Evolutionary conservation across 1,140 invertebrate genomes (phyloP).

Genomic region (Aphelinus certus): DNA sequence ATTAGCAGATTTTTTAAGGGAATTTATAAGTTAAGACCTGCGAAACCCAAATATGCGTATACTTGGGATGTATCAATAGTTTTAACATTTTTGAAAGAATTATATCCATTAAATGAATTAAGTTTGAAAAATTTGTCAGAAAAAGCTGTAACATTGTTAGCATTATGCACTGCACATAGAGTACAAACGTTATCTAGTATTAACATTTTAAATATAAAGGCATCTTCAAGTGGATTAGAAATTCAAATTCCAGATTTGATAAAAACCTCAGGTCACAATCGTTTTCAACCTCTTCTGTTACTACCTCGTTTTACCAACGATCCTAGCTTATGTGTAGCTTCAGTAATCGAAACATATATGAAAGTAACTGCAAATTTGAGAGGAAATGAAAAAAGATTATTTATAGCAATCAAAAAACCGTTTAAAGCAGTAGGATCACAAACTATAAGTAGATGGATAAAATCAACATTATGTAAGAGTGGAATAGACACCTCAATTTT

Average conservation of each 20-base stretch:
- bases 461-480: slow-evolving; percentile 11
- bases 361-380: slow-evolving; percentile 14
- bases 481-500: slow-evolving; percentile 36
- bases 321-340: slow-evolving; percentile 27
- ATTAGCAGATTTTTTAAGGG: slow-evolving; percentile 32
- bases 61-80: slow-evolving; percentile 23
- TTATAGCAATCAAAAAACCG: slow-evolving; percentile 31
- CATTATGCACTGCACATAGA: no score
- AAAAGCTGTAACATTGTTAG: no score
- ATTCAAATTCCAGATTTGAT: no score
- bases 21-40: neutral
- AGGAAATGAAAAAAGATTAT: slow-evolving; percentile 6
- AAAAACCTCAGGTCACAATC: no score
- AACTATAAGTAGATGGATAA: slow-evolving; percentile 37
- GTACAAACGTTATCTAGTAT: no score
- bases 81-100: slow-evolving; percentile 14
- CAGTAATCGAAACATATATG: slow-evolving; percentile 11
- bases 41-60: slow-evolving; percentile 5
- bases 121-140: no score
- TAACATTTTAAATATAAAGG: neutral
- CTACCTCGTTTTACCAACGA: slow-evolving; percentile 27
- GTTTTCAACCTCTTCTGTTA: no score
- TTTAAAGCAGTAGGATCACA: slow-evolving; percentile 16
- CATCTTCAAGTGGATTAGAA: neutral
- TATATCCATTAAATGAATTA: no score